A percentile compares a stretch with the other conserved stretches of the same genome.
Conservation (phyloP, 2,797 vertebrate genomes). For the Rallus crepitans region DNA sequence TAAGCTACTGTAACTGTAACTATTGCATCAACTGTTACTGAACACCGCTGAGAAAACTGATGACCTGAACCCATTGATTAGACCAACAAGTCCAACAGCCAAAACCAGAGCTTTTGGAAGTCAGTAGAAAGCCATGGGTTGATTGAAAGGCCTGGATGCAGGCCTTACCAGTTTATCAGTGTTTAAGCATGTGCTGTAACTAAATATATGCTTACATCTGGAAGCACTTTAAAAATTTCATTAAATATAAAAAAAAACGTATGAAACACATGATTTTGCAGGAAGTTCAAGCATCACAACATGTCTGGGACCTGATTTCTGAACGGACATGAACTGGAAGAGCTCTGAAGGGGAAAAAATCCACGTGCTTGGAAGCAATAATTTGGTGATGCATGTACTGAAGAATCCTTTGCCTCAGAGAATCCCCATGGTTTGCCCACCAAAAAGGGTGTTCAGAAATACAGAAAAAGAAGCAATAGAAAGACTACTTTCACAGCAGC, state of each 20-base stretch:
- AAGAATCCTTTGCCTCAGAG: neutral
- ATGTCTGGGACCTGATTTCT: neutral
- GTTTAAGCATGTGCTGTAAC: neutral
- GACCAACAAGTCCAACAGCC: neutral
- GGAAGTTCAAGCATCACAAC: slow-evolving; percentile 49
- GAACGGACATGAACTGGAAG: neutral
- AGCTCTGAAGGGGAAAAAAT: neutral
- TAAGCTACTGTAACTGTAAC: neutral
- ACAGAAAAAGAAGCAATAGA: neutral
- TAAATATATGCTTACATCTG: slow-evolving; percentile 39
- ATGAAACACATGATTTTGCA: slow-evolving; percentile 46
- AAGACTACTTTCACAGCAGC: neutral
- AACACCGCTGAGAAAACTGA: neutral
- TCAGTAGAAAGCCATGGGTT: neutral
- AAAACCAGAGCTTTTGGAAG: neutral
- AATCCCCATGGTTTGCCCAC: neutral
- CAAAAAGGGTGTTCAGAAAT: neutral
- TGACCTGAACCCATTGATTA: neutral
- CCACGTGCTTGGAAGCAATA: neutral
- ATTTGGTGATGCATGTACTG: neutral
- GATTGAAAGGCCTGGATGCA: neutral
- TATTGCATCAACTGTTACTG: neutral
- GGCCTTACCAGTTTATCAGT: neutral
- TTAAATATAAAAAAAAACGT: slow-evolving; percentile 27
- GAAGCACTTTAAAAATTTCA: slow-evolving; percentile 23